Base-by-base conservation (phyloP, 1,140 invertebrate genomes). In the Drosophila arawakana region DNA sequence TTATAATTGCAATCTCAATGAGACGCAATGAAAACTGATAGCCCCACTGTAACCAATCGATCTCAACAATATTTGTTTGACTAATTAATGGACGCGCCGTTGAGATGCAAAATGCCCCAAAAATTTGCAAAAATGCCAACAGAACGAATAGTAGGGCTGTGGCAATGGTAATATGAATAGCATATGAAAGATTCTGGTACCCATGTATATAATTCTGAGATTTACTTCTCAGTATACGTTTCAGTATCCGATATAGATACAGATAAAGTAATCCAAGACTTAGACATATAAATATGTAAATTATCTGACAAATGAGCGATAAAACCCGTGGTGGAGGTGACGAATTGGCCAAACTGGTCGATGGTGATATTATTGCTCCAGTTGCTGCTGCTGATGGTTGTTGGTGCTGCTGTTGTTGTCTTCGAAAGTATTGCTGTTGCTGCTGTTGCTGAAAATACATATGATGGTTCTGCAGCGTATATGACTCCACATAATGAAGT, bases 21-120 rank as follows among this genome's bases (percentile, higher is more conserved):
- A 98, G 93, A 15, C 97, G 94, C 34, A 97, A 94, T 2, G 96
- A 96, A 76, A 97, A 96, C 79, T 98, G 96, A 93, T 97, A 98
- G 9, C 96, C 95, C 96, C 97, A 98, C 94, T 97, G 96, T 6
- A 97, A 93, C 97, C 97, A 98, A 78, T 94, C 94, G 39, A 94
- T 78, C 30, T 92, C 91, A 0, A 80, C 61, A 18, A 81, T 61
- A 55, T 75, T 79, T 2, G 70, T 54, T 25, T 91, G 78, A 10
- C 58, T 76, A 3, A 80, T 77, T 7, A 88, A 15, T 7, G 78
- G 74, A 92, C 73, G 93, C 91, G 71, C 91, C 54, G 70, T 90
- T 76, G 50, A 94, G 92, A 73, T 94, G 80, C 79, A 95, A 93
- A 91, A 94, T 91, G 91, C 91, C 0, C 96, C 97, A 84, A 97